Percentiles rank a stretch among this genome's conserved stretches.
These are phyloP conservation scores for Phrynocephalus vlangalii DNA, from an alignment of 2,797 vertebrate species.

Conservation along the genomic window DNA sequence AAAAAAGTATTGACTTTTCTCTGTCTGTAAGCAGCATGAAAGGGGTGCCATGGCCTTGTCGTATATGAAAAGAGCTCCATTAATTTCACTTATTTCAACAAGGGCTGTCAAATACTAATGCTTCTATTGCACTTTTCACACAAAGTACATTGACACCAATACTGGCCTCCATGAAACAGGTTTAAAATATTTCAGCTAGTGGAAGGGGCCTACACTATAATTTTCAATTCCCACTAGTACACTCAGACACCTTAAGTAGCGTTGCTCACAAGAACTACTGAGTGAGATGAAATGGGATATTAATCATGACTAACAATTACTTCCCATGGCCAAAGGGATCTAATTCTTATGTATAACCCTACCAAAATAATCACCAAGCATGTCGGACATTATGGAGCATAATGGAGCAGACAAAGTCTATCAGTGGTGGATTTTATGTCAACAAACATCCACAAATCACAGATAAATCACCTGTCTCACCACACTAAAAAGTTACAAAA, in stretches of 20 bases:
- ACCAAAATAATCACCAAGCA: slow-evolving; percentile 64
- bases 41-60: slow-evolving; percentile 90
- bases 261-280: slow-evolving; percentile 66
- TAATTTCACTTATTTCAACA: slow-evolving; percentile 94
- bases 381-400: slow-evolving; percentile 26
- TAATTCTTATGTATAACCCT: slow-evolving; percentile 57
- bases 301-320: slow-evolving; percentile 61
- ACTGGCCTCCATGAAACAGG: slow-evolving; percentile 80
- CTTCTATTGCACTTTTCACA: slow-evolving; percentile 87
- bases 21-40: slow-evolving; percentile 91
- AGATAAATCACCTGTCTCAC: slow-evolving; percentile 52
- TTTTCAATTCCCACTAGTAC: slow-evolving; percentile 80
- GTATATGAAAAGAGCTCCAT: slow-evolving; percentile 91
- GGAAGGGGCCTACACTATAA: slow-evolving; percentile 73
- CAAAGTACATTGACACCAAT: slow-evolving; percentile 84
- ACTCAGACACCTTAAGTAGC: slow-evolving; percentile 65
- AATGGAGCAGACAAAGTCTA: slow-evolving; percentile 5
- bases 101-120: slow-evolving; percentile 90
- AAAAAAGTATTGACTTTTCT: slow-evolving; percentile 96
- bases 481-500: slow-evolving; percentile 60
- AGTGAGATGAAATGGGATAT: slow-evolving; percentile 70
- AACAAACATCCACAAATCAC: slow-evolving; percentile 48
- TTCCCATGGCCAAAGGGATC: slow-evolving; percentile 57
- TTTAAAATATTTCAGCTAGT: slow-evolving; percentile 85
- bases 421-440: slow-evolving; percentile 27